Base-by-base conservation (phyloP, 2,113 vertebrate genomes). In the Mormyrus lacerda region DNA sequence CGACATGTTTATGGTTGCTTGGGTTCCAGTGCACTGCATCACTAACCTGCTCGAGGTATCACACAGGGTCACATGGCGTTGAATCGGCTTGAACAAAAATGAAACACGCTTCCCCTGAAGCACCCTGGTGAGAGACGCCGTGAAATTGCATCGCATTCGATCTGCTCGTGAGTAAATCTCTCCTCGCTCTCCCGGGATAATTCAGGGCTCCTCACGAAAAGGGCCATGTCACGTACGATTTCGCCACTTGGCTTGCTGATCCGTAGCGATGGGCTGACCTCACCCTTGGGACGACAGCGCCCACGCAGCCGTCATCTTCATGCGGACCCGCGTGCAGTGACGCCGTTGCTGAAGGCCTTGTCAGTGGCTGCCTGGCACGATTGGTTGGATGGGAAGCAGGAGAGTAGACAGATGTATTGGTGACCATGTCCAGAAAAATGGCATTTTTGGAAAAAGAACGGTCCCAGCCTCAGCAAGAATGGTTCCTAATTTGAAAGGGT, bases 111-210 rank as follows among this genome's bases (percentile, higher is more conserved):
- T 87, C 85, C 13, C 13, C 48, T 53, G 50, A 53, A 53, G 85
- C 50, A 48, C 31, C 85, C 48, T 35, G 15, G n/a, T 87, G 85
- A 69, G 42, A 61, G 58, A 65, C 47, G 58, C 51, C 24, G 44
- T 69, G 87, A 73, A 65, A 88, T 73, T 88, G 39, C 58, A 65
- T 47, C 45, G n/a, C 42, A 47, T 69, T 61, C 17, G 53, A 88
- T 61, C n/a, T 79, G 24, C 73, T 73, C 61, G 13, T 47, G 42
- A 48, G 44, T 17, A 19, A 19, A 42, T 61, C 35, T 87, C 31
- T 21, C 39, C 39, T 79, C 55, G 21, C 73, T 79, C 73, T 79
- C 87, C 35, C 8, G 1, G 39, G 87, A 55, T 65, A 47, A 85
- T 50, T 87, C 48, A 53, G 50, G 19, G 85, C 5, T 47, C 42